Evolutionary conservation across 2,888 invertebrate genomes (phyloP), one percentile per base, ranked within the genome.

Genomic region (Emmelina monodactyla): DNA sequence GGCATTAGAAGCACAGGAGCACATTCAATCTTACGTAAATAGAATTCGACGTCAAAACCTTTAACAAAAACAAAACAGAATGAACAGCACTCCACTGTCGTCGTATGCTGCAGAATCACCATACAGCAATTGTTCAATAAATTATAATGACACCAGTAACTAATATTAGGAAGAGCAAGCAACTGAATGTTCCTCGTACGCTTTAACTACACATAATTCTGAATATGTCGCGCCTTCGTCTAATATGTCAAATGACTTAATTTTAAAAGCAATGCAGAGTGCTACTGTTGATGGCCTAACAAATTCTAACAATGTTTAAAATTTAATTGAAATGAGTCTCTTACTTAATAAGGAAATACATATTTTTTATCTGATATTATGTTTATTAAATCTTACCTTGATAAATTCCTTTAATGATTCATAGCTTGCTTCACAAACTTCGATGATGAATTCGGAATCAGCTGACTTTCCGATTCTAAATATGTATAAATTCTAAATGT

Each of bases 341-440:
- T 12, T 22, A 30, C n/a, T 35, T 40, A 35, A 35, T 35, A 30
- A 40, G 33, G 37, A 37, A 38, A 38, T 41, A 22, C 5, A 6
- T 28, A n/a, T 28, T 28, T n/a, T 11, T n/a, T 38, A 33, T 33
- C 25, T 32, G 34, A 38, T 37, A 30, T 32, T 38, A 22, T 30
- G 33, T 28, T 41, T 41, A 44, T 43, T 45, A 43, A 30, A 35
- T 37, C 34, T 42, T 43, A 43, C 43, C 43, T 45, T 43, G 35
- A 45, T 42, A 33, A 38, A 40, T 38, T 44, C 43, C 33, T 38
- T 39, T 40, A 44, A 39, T 43, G 40, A 32, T 41, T 41, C 40
- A 39, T 47, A 44, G 37, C 45, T 45, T 34, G 41, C 44, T 40
- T 44, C 42, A 39, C 45, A 47, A 37, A 46, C 44, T 44, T 47